Evolutionary conservation across 2,113 vertebrate genomes (phyloP), one percentile per base, ranked within the genome.

Genomic region (Xiphias gladius): DNA sequence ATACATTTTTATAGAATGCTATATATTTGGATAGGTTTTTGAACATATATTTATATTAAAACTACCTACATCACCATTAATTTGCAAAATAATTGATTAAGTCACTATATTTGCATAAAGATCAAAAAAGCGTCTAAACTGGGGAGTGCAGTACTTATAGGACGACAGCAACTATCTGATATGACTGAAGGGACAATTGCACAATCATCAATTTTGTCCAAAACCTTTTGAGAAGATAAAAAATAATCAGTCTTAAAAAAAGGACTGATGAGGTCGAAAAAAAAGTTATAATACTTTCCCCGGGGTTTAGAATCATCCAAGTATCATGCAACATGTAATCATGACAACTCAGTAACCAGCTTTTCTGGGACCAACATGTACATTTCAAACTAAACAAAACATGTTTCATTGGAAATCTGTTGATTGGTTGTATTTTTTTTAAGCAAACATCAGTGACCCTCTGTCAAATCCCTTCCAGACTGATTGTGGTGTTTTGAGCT

Each of bases 401-500:
- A 46, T 5, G 4, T 76, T 50, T 41, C 16, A 16, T 22, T 68
- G n/a, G 19, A 62, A 61, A 24, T 72, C 12, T 68, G n/a, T 58
- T 41, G n/a, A 55, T 52, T 35, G 19, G 2, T 54, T 78, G 12
- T 26, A 28, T 80, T 54, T 73, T 52, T 46, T 68, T 28, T 35
- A 17, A 52, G 7, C 2, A 24, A 20, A 61, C 5, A 54, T 24
- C 20, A 46, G 16, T 24, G 5, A 22, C 17, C n/a, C 11, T 20
- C 7, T 54, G 35, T 35, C 64, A 54, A 37, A 28, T 68, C 43
- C 7, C n/a, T 62, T 22, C 7, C 14, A 52, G 32, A 58, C 48
- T 50, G 43, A 43, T 66, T 58, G 57, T 2, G 61, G 13, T 58
- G 58, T 55, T 76, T 69, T 74, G 16, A 78, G 46, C 22, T 68